Conservation (phyloP, 2,888 invertebrate genomes). For the Hecatera dysodea region DNA sequence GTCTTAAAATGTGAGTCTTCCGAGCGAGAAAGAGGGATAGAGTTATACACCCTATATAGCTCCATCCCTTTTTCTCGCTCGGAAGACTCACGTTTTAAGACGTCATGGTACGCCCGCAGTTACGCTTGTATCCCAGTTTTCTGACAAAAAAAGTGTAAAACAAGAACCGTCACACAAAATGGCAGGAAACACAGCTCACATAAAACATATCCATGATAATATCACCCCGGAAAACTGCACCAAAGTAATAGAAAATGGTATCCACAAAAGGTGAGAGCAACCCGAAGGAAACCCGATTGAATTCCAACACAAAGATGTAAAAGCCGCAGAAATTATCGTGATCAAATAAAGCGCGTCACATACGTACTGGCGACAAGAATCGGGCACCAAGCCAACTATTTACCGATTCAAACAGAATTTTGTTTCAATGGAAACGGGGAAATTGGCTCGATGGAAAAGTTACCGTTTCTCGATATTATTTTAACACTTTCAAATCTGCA, state of each 20-base stretch:
- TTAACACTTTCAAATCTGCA: constrained; percentile 10
- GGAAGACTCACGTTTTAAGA: no score
- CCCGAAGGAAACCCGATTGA: constrained; percentile 31
- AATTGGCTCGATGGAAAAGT: constrained; percentile 48
- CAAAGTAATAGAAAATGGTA: constrained; percentile 13
- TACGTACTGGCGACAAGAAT: constrained; percentile 32
- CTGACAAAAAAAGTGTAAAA: background rate
- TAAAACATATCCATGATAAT: background rate
- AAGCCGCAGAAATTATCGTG: constrained; percentile 47
- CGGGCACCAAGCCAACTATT: constrained; percentile 64
- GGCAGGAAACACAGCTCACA: background rate
- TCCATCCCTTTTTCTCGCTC: no score
- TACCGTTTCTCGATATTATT: constrained; percentile 44
- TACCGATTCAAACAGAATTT: constrained; percentile 62
- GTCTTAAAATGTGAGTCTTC: no score
- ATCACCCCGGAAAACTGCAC: constrained; percentile 11
- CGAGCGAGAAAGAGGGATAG: no score
- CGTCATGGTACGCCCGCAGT: no score
- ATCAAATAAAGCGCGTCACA: constrained; percentile 55
- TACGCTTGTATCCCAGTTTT: background rate
- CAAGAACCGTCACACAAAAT: background rate
- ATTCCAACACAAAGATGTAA: constrained; percentile 42
- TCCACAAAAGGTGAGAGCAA: constrained; percentile 15
- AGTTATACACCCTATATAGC: no score
- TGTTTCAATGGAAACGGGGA: constrained; percentile 58